Conservation (phyloP, 2,797 vertebrate species). For the Trematocara caparti region DNA sequence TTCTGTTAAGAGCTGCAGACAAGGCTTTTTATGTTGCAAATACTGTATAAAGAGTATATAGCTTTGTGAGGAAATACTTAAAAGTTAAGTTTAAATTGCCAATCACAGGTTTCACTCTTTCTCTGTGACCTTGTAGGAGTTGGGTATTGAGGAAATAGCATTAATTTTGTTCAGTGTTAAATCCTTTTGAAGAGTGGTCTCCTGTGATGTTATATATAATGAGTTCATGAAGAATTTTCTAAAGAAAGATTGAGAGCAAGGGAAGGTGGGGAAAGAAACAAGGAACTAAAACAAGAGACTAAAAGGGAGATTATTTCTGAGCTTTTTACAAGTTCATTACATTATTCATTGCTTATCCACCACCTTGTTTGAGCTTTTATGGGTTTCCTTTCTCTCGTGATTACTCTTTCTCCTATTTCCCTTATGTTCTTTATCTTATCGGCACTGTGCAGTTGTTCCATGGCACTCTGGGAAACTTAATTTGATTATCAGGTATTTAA, state of each 20-base stretch:
- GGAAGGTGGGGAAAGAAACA: background rate
- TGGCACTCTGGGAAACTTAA: conserved; percentile 53
- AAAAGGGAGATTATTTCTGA: conserved; percentile 34
- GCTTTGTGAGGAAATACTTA: conserved; percentile 42
- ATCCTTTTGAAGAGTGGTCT: conserved; percentile 37
- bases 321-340: conserved; percentile 58
- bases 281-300: conserved; percentile 12
- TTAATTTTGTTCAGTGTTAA: conserved; percentile 26
- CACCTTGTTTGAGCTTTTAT: conserved; percentile 38
- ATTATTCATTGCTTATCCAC: conserved; percentile 49
- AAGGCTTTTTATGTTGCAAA: conserved; percentile 26
- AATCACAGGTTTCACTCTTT: conserved; percentile 26
- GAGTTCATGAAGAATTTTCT: conserved; percentile 16
- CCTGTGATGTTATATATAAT: conserved; percentile 41
- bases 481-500: conserved; percentile 72
- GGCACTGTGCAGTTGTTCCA: conserved; percentile 57
- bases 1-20: conserved; percentile 39
- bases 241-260: conserved; percentile 11
- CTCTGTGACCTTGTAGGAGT: conserved; percentile 22
- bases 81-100: conserved; percentile 40
- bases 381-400: conserved; percentile 41
- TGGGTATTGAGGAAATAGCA: background rate
- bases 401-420: conserved; percentile 18
- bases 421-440: conserved; percentile 68
- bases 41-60: conserved; percentile 1